These are phyloP conservation scores for Harlomillsia oculata DNA, from an alignment of 1,140 invertebrate species.

Conservation along the genomic window DNA sequence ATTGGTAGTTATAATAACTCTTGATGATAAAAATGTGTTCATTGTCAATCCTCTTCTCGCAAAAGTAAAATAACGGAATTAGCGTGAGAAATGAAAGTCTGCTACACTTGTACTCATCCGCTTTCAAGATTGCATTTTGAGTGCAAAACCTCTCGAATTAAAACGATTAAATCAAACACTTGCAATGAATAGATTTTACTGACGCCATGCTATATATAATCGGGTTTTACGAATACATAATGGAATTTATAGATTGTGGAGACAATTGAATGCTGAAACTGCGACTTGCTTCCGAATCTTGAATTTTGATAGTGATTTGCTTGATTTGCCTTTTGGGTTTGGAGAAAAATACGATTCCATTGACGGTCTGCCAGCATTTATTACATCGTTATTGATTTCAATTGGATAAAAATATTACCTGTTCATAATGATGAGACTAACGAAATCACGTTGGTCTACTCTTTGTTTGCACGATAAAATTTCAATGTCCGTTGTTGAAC, in stretches of 20 bases:
- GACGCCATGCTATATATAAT: too few species aligned
- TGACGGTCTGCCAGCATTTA: neutral
- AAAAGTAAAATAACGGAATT: too few species aligned
- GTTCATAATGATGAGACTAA: constrained; percentile 53
- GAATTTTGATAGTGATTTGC: neutral
- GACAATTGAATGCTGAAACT: neutral
- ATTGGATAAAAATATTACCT: constrained; percentile 44
- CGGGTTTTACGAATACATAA: neutral
- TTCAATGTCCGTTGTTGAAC: constrained; percentile 29
- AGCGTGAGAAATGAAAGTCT: too few species aligned
- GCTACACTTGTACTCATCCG: too few species aligned
- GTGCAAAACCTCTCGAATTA: too few species aligned
- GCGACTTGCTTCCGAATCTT: neutral
- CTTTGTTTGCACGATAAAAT: constrained; percentile 49
- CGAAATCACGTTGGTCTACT: constrained; percentile 44
- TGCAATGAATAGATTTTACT: too few species aligned
- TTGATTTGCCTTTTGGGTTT: too few species aligned
- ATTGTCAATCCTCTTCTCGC: too few species aligned
- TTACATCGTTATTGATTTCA: neutral
- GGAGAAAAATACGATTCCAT: neutral
- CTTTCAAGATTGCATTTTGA: too few species aligned
- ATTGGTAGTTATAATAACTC: too few species aligned
- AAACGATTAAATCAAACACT: too few species aligned
- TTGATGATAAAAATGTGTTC: too few species aligned
- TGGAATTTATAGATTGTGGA: neutral